Evolutionary conservation across 2,797 vertebrate genomes (phyloP), one percentile per base, ranked within the genome.

Genomic region (Morelia viridis): DNA sequence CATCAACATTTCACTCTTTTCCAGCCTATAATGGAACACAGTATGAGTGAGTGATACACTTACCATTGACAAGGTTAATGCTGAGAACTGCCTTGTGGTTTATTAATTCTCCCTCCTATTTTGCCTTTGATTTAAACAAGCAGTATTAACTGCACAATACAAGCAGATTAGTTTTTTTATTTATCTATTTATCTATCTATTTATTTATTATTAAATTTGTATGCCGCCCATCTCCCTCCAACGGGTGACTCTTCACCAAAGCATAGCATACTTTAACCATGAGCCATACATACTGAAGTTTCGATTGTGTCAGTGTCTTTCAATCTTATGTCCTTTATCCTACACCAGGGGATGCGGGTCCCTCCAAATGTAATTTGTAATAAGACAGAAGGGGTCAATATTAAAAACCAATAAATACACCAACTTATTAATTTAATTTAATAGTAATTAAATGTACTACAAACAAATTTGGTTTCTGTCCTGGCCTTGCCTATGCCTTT

Each of bases 31-130:
- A 93, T 17, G 28, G 31, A 91, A 87, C 22, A 62, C 53, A n/a
- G 62, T 57, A 86, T 41, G 92, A 91, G 86, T 93, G 83, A 94
- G 91, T 92, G 15, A 92, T 6, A 61, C 1, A 15, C 10, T 3
- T 19, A 92, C 28, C 9, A 61, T 84, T 91, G 86, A 87, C 56
- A 60, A 93, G 90, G 62, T 85, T 91, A 93, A 86, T 56, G 93
- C 83, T 88, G 93, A 88, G 76, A 88, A 31, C 71, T 61, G 26
- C 83, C 58, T 57, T 71, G 4, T 83, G 87, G 46, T 94, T 92
- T 92, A 90, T 61, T 90, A 85, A 90, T 90, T 61, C 31, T 9
- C 5, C 22, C 11, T 35, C 65, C 86, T 56, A 87, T 65, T 87
- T 84, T 46, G 71, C 94, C 19, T 91, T 50, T 19, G 94, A 58